These are phyloP conservation scores for Centrocercus urophasianus DNA, from an alignment of 2,113 vertebrate species.

Conservation along the genomic window DNA sequence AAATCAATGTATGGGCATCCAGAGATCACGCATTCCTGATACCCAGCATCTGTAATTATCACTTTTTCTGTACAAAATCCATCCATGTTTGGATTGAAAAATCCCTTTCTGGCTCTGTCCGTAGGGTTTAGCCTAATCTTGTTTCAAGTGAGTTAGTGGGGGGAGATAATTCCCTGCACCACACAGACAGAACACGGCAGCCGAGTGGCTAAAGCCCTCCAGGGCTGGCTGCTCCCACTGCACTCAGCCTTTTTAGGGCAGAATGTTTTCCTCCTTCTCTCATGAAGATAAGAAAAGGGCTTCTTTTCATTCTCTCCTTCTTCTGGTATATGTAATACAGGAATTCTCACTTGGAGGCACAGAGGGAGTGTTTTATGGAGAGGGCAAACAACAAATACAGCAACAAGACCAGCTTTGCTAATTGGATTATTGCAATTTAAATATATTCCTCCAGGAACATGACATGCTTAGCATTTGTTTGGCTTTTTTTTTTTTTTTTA, in stretches of 20 bases:
- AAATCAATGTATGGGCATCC: not conserved
- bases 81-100: not conserved
- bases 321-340: not conserved
- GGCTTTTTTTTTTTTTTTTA: not conserved
- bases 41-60: not conserved
- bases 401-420: not conserved
- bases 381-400: not conserved
- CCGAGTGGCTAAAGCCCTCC: not conserved
- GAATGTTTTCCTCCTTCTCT: not conserved
- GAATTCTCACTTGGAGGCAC: not conserved
- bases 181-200: rapidly evolving
- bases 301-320: not conserved
- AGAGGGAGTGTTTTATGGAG: not conserved
- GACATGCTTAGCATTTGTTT: not conserved
- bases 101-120: not conserved
- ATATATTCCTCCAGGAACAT: not conserved
- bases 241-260: not conserved
- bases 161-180: not conserved
- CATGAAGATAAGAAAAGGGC: not conserved
- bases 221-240: not conserved
- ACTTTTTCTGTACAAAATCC: not conserved
- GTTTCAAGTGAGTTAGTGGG: not conserved
- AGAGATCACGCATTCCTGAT: not conserved
- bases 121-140: not conserved
- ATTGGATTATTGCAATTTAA: not conserved